Evolutionary conservation across 2,113 vertebrate genomes (phyloP).

Genomic region (Toxostoma redivivum): DNA sequence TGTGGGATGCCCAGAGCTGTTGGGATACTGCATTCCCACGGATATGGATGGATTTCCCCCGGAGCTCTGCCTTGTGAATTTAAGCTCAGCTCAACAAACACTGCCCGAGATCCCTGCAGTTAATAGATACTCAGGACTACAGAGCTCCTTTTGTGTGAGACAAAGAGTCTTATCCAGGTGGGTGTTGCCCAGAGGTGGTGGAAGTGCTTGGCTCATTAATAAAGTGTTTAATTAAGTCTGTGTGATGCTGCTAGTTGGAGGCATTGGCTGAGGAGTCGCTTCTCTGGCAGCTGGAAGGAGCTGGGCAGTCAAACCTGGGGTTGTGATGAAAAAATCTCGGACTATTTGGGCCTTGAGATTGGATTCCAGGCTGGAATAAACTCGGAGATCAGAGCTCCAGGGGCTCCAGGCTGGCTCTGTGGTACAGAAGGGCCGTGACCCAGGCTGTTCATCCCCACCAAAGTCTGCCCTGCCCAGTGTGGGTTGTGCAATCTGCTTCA

Average conservation of each 20-base stretch:
- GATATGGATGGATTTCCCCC: not conserved
- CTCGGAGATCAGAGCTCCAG: not conserved
- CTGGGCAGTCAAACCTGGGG: not conserved
- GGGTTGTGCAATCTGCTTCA: not conserved
- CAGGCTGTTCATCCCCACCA: not conserved
- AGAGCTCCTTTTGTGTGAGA: not conserved
- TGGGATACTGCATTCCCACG: not conserved
- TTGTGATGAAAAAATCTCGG: not conserved
- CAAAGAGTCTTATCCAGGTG: not conserved
- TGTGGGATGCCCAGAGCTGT: not conserved
- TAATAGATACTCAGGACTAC: not conserved
- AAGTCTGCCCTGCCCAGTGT: not conserved
- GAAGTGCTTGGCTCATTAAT: not conserved
- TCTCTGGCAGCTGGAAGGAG: not conserved
- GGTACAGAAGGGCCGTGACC: rapidly evolving
- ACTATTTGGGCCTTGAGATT: not conserved
- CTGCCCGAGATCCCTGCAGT: not conserved
- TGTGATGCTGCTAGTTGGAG: not conserved
- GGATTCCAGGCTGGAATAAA: not conserved
- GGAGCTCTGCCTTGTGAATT: not conserved
- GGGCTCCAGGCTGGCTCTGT: not conserved
- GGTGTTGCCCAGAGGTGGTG: not conserved
- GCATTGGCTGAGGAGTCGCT: not conserved
- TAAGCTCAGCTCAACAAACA: not conserved
- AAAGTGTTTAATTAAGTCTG: not conserved